phyloP scores from a whole-genome alignment of 2,113 vertebrate species.

The Vimba vimba region DNA sequence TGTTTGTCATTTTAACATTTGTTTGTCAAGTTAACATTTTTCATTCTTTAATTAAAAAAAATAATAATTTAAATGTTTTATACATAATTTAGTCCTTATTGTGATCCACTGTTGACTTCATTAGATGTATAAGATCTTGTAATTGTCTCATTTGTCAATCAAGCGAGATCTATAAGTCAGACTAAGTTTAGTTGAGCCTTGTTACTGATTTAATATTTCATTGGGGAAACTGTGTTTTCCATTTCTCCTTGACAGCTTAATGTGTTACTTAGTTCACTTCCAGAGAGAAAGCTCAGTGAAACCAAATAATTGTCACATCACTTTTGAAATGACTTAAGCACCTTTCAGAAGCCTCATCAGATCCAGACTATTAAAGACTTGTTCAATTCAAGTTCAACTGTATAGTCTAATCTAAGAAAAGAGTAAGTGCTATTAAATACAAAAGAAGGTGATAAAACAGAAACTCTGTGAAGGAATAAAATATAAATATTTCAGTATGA shows the following conservation, averaged over 20 bases:
- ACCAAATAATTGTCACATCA: slow-evolving; percentile 24
- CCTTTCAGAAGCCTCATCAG: not conserved
- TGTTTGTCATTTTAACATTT: not conserved
- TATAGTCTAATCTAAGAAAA: not conserved
- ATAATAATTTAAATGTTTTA: not conserved
- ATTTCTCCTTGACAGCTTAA: slow-evolving; percentile 39
- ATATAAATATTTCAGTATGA: not conserved
- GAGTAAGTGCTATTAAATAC: not conserved
- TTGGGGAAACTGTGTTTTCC: not conserved
- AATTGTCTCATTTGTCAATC: slow-evolving; percentile 35
- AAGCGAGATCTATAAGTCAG: not conserved
- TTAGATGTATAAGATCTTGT: not conserved
- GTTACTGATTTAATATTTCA: not conserved
- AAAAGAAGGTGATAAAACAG: not conserved
- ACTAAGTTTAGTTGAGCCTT: slow-evolving; percentile 24
- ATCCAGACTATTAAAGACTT: slow-evolving; percentile 16
- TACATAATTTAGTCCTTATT: not conserved
- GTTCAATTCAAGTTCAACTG: not conserved
- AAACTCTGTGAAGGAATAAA: not conserved
- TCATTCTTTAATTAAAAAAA: not conserved
- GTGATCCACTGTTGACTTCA: not conserved
- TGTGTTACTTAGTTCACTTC: not conserved
- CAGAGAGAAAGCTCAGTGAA: not conserved
- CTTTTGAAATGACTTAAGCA: slow-evolving; percentile 32
- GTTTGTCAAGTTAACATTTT: not conserved